These are phyloP conservation scores for Machaerirhynchus nigripectus DNA, from an alignment of 2,113 vertebrate species.

Conservation along the genomic window DNA sequence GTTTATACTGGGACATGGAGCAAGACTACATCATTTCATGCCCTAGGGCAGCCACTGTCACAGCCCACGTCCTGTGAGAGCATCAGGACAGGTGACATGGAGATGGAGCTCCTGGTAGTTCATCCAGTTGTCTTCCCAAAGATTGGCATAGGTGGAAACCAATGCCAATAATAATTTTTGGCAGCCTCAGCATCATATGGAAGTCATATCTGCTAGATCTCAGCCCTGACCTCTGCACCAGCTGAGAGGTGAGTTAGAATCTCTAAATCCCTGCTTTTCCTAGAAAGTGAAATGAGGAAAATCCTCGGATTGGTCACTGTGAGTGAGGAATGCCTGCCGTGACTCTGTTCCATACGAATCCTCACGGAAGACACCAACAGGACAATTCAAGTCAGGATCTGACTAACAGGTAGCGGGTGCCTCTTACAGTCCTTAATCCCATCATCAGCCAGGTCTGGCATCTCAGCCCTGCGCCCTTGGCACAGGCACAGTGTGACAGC, in stretches of 20 bases:
- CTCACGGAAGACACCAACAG: background rate
- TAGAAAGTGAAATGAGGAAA: background rate
- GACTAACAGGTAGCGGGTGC: background rate
- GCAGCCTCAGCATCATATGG: background rate
- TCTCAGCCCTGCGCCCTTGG: background rate
- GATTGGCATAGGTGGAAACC: background rate
- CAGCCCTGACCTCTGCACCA: background rate
- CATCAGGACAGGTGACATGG: background rate
- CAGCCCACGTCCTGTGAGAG: fast-evolving
- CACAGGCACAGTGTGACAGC: background rate
- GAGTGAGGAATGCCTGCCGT: fast-evolving
- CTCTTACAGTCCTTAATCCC: background rate
- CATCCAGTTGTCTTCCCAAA: background rate
- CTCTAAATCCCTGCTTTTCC: background rate
- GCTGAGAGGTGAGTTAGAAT: background rate
- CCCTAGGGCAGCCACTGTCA: background rate
- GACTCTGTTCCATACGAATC: background rate
- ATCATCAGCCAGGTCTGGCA: background rate
- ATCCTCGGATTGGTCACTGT: background rate
- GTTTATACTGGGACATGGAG: background rate
- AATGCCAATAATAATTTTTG: background rate
- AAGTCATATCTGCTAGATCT: background rate
- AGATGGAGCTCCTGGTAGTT: background rate
- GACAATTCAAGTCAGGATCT: background rate
- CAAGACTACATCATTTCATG: background rate